Percentiles rank a stretch among this genome's conserved stretches.
These are phyloP conservation scores for Eupsilia transversa DNA, from an alignment of 2,888 invertebrate genomes.

Conservation along the genomic window DNA sequence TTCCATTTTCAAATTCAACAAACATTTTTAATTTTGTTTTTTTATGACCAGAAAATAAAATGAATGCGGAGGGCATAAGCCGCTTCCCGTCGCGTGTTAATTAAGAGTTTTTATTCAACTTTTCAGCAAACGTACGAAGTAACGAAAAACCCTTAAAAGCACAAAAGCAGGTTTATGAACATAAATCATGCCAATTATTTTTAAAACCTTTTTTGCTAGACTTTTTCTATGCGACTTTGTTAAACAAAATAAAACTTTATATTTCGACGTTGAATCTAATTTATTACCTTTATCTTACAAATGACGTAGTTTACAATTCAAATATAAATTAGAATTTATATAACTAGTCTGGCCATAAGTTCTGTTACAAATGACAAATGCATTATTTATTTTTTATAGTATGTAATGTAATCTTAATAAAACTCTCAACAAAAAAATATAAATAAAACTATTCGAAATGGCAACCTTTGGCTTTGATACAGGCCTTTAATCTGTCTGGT, in stretches of 20 bases:
- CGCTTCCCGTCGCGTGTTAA: conserved; percentile 45
- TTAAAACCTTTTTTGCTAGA: conserved; percentile 3
- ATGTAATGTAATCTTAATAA: no score
- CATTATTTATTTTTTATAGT: no score
- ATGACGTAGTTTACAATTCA: not conserved
- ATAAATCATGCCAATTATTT: conserved; percentile 33
- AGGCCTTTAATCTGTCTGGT: no score
- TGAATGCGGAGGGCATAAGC: conserved; percentile 27
- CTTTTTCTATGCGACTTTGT: not conserved
- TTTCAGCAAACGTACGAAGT: conserved; percentile 40
- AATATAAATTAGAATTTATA: not conserved
- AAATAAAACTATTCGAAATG: no score
- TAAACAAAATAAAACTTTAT: not conserved
- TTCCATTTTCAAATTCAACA: conserved; percentile 13
- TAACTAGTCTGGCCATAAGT: no score
- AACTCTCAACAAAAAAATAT: no score
- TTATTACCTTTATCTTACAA: not conserved
- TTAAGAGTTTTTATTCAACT: conserved; percentile 46
- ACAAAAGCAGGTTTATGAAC: conserved; percentile 11
- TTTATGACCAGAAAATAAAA: conserved; percentile 31
- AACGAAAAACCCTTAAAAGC: not conserved
- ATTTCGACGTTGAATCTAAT: not conserved
- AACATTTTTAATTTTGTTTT: conserved; percentile 4
- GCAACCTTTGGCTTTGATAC: no score
- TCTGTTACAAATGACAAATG: no score